Base-by-base conservation (phyloP, 2,888 invertebrate species). In the Stenolophus ochropezus region DNA sequence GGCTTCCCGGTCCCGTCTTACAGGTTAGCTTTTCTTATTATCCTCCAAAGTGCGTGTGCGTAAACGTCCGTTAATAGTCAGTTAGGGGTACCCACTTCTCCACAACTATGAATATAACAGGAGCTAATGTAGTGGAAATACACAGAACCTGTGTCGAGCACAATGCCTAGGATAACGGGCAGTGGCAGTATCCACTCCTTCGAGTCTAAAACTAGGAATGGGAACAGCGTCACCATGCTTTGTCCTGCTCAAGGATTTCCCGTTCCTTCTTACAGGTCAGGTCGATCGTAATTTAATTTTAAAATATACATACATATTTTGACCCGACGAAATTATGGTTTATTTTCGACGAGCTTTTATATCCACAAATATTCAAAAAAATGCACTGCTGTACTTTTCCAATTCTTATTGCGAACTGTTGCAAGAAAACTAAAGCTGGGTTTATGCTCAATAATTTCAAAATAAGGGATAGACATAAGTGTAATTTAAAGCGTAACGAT, bases 181-280 rank as follows among this genome's bases (percentile, higher is more conserved):
- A 86, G 86, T 8, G 85, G 84, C 82, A 84, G 84, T 18, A 58
- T 75, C 18, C 74, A 61, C 21, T n/a, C 61, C 14, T 18, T 58
- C 23, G 74, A 42, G 14, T 75, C 20, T 8, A 51, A 33, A 27
- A 56, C 86, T 23, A 86, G 86, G 21, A 86, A 86, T 23, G 86
- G 86, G 21, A 86, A 87, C 75, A 90, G 90, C 82, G 86, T 93
- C 84, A 91, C 93, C 77, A 91, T 95, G 83, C 91, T 93, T 85
- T 95, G 95, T 87, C 94, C 94, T 71, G 94, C 94, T 81, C 95
- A 95, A 90, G 94, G 93, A 69, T 94, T 92, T 90, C 94, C 94
- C 85, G 92, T 92, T 88, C 94, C 94, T 87, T 91, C 91, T 88
- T 93, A 93, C 92, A 93, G 94, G 94, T 94, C n/a, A n/a, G n/a